These are phyloP conservation scores for Coendou prehensilis DNA, from an alignment of 2,797 vertebrate species.

Conservation along the genomic window DNA sequence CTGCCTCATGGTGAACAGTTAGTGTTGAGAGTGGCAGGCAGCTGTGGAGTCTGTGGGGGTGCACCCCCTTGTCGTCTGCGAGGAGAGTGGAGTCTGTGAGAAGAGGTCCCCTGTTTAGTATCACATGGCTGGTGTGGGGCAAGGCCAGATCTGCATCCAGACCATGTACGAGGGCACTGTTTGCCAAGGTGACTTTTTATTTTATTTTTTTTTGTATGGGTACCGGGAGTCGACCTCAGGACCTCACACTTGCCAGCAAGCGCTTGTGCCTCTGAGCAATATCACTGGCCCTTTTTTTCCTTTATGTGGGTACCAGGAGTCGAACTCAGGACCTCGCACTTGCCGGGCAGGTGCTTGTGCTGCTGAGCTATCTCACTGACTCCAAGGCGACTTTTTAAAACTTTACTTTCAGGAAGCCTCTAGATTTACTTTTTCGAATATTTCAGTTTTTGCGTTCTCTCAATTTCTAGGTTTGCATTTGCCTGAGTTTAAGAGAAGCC, in stretches of 20 bases:
- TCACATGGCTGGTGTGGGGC: background rate
- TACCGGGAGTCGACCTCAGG: no score
- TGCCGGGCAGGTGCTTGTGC: no score
- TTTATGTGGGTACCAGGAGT: no score
- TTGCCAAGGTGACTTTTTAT: background rate
- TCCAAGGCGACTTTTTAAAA: background rate
- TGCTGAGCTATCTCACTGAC: background rate
- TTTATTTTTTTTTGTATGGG: background rate
- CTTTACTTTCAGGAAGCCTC: background rate
- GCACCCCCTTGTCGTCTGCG: background rate
- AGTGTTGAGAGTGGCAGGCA: background rate
- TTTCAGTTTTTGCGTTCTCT: background rate
- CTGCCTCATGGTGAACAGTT: accelerated
- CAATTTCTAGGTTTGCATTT: slow-evolving; percentile 18
- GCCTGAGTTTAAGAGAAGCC: background rate
- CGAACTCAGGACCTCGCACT: no score
- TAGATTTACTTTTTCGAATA: background rate
- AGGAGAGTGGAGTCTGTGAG: background rate
- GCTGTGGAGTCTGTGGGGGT: background rate
- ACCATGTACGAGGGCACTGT: background rate
- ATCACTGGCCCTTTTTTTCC: no score
- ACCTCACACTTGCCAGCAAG: no score
- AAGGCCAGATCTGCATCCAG: background rate
- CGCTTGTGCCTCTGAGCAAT: no score
- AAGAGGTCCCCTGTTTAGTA: background rate